Base-by-base conservation (phyloP, 2,797 vertebrate species). In the Fundulus diaphanus region DNA sequence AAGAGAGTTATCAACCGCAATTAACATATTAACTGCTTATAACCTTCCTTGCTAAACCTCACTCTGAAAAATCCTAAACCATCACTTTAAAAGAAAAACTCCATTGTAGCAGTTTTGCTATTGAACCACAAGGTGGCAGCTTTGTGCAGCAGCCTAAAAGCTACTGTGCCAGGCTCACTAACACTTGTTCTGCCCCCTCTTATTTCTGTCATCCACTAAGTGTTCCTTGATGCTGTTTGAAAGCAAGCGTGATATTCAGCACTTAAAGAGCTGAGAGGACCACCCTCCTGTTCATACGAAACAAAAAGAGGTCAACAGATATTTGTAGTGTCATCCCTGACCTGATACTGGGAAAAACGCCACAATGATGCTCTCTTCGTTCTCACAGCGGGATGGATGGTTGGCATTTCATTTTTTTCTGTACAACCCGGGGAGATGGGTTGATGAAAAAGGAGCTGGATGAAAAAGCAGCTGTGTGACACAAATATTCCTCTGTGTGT, bases 401-500 rank as follows among this genome's bases (percentile, higher is more conserved):
- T 12, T 61, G 57, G 57, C 37, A 74, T 63, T 42, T 79, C 42
- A 54, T 63, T 72, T 44, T 73, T 61, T 66, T 18, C 48, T 49
- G 44, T 27, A 57, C 51, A 73, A 70, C 67, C 35, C 63, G 40
- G 54, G 56, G 78, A 78, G 78, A 70, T 70, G 57, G 49, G 72
- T 74, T 73, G 51, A 82, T 69, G 68, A 49, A 49, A 69, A 69
- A 69, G 8, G 46, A 69, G 49, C 22, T 33, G 46, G 70, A 57
- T 57, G 80, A 82, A 80, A 81, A 68, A 29, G 40, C 78, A 82
- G 77, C 85, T 79, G 82, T 77, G 85, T 85, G 79, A 87, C 89
- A 90, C 79, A 78, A 80, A 86, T 85, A 82, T 79, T 83, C 71
- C 77, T 84, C 65, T 5, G 65, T 81, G 85, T 78, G 82, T 80